Conservation (phyloP, 2,888 invertebrate genomes). For the Ectemnius cavifrons region DNA sequence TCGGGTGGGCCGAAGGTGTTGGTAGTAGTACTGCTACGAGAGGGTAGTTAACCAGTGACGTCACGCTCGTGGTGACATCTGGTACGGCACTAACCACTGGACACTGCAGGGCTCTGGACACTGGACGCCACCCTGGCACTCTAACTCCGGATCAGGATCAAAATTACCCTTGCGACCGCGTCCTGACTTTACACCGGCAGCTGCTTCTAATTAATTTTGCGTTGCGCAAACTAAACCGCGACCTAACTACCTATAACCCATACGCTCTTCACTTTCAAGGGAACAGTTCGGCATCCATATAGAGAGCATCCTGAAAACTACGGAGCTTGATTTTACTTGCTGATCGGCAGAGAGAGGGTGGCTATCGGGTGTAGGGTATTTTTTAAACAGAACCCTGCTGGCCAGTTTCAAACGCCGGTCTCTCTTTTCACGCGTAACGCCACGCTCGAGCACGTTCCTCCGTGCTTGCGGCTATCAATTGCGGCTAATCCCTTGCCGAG, state of each 20-base stretch:
- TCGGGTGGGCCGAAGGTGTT: conserved; percentile 50
- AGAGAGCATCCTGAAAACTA: no score
- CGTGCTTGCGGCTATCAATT: conserved; percentile 65
- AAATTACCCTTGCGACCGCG: conserved; percentile 71
- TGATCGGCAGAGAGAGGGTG: neutral
- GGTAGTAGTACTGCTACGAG: conserved; percentile 52
- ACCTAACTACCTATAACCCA: conserved; percentile 2
- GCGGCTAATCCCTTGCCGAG: conserved; percentile 66
- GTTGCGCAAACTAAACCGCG: conserved; percentile 35
- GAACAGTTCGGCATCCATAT: neutral
- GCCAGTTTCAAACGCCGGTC: conserved; percentile 28
- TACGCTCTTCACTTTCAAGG: neutral
- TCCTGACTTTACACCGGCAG: conserved; percentile 60
- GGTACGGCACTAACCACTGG: conserved; percentile 72
- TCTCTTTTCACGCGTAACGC: conserved; percentile 42
- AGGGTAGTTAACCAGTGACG: conserved; percentile 78
- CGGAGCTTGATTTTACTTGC: no score
- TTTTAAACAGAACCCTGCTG: conserved; percentile 18
- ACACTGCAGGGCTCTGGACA: conserved; percentile 68
- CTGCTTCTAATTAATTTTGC: conserved; percentile 75
- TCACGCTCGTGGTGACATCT: conserved; percentile 78
- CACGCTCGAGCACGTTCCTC: conserved; percentile 53
- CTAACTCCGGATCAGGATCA: conserved; percentile 71
- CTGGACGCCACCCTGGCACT: conserved; percentile 45
- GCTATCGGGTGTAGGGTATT: conserved; percentile 4